A percentile compares a stretch with the other conserved stretches of the same genome.
phyloP scores from a whole-genome alignment of 2,888 invertebrate species.

The Caenorhabditis plicata region DNA sequence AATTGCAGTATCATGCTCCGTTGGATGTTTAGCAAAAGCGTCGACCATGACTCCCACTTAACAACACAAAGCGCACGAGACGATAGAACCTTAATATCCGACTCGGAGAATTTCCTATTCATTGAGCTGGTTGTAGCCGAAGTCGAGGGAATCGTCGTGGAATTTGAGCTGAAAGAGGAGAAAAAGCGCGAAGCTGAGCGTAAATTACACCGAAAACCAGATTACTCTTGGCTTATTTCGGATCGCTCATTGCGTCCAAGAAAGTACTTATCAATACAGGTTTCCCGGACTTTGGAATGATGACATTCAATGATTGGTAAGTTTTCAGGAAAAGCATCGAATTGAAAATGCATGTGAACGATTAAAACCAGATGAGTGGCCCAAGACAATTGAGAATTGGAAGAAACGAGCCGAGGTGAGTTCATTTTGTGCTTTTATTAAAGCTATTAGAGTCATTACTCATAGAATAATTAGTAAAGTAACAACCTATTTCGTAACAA shows the following conservation, averaged over 20 bases:
- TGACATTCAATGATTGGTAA: not conserved
- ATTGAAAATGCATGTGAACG: constrained; percentile 34
- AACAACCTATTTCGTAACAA: too few relatives aligned
- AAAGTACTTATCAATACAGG: constrained; percentile 14
- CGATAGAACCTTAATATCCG: constrained; percentile 12
- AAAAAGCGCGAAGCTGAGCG: constrained; percentile 8
- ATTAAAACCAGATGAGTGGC: constrained; percentile 28
- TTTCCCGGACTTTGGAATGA: too few relatives aligned
- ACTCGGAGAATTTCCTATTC: constrained; percentile 13
- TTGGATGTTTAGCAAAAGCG: constrained; percentile 18
- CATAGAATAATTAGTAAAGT: too few relatives aligned
- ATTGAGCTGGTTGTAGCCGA: constrained; percentile 25
- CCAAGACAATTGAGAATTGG: constrained; percentile 25
- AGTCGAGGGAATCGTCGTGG: constrained; percentile 19
- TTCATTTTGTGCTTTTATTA: not conserved
- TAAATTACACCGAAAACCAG: constrained; percentile 15
- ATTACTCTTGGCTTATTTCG: constrained; percentile 32
- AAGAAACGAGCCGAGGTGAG: constrained; percentile 15
- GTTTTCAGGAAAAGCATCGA: constrained; percentile 26
- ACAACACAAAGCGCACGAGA: constrained; percentile 26
- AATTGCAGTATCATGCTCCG: constrained; percentile 12
- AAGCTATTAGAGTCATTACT: not conserved
- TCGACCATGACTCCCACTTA: too few relatives aligned
- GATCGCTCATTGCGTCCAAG: constrained; percentile 1
- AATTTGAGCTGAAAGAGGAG: constrained; percentile 17